Conservation (phyloP, 2,888 invertebrate species). For the Rhimphoctona megacephalus region DNA sequence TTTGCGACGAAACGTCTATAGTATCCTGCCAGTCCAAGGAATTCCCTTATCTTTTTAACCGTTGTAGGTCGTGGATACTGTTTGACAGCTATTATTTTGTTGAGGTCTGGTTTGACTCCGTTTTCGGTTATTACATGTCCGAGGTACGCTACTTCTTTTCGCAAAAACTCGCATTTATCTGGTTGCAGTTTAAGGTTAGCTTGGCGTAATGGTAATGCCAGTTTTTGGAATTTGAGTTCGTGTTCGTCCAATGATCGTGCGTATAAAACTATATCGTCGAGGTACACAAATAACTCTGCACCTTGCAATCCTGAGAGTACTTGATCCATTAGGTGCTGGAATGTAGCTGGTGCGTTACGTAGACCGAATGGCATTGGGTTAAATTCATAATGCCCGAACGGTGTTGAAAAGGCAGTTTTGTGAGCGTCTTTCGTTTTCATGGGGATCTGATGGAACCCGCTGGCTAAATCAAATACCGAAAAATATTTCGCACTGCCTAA, state of each 20-base stretch:
- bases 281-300: slow-evolving; percentile 38
- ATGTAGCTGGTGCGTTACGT: slow-evolving; percentile 14
- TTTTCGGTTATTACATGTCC: slow-evolving; percentile 18
- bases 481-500: slow-evolving; percentile 70
- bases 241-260: slow-evolving; percentile 46
- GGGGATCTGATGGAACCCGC: slow-evolving; percentile 51
- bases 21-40: slow-evolving; percentile 69
- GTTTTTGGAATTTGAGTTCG: slow-evolving; percentile 27
- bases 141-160: slow-evolving; percentile 40
- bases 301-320: slow-evolving; percentile 38
- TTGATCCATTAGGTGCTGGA: slow-evolving; percentile 36
- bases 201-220: background rate
- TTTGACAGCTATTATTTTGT: slow-evolving; percentile 70
- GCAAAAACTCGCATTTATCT: slow-evolving; percentile 23
- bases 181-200: slow-evolving; percentile 20
- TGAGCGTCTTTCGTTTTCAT: slow-evolving; percentile 20
- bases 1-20: too few relatives aligned
- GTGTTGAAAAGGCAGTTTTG: slow-evolving; percentile 39
- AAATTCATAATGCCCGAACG: slow-evolving; percentile 15
- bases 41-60: slow-evolving; percentile 66
- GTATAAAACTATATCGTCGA: slow-evolving; percentile 60
- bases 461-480: slow-evolving; percentile 20
- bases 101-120: slow-evolving; percentile 40
- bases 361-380: slow-evolving; percentile 33
- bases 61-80: slow-evolving; percentile 35